Percentiles rank a stretch among this genome's conserved stretches.
These are phyloP conservation scores for Plodia interpunctella DNA, from an alignment of 1,140 invertebrate genomes.

Conservation along the genomic window DNA sequence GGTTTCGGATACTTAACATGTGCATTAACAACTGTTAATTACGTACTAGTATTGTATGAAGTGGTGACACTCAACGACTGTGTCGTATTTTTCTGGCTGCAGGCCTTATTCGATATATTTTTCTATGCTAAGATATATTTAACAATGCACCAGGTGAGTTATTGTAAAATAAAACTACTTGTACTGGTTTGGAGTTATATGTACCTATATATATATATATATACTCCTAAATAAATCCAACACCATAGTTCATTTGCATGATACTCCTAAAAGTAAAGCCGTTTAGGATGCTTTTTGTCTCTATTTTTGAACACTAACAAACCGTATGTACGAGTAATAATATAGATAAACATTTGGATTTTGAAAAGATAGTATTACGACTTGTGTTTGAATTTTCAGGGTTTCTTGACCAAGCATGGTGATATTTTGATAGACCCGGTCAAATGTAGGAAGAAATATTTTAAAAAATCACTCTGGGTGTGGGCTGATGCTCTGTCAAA, in stretches of 20 bases:
- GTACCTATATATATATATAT: too few relatives aligned
- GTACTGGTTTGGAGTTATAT: too few relatives aligned
- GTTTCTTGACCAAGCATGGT: conserved; percentile 53
- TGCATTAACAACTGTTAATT: conserved; percentile 42
- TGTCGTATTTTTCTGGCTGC: conserved; percentile 46
- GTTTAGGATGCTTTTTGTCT: too few relatives aligned
- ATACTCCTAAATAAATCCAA: too few relatives aligned
- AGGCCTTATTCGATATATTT: conserved; percentile 47
- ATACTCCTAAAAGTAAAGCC: too few relatives aligned
- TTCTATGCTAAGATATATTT: conserved; percentile 52
- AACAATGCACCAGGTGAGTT: conserved; percentile 52
- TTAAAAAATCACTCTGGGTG: conserved; percentile 50
- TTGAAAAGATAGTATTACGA: not conserved
- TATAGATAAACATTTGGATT: not conserved
- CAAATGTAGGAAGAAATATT: conserved; percentile 56
- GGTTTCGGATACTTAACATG: conserved; percentile 52
- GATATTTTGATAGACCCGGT: conserved; percentile 40
- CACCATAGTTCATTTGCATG: too few relatives aligned
- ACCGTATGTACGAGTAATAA: too few relatives aligned
- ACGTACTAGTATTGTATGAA: conserved; percentile 47
- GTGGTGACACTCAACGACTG: conserved; percentile 55
- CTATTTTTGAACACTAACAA: too few relatives aligned
- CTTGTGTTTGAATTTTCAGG: conserved; percentile 25
- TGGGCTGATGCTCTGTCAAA: conserved; percentile 52
- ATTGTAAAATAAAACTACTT: not conserved